Base-by-base conservation (phyloP, 2,888 invertebrate genomes). In the Beris morrisii region DNA sequence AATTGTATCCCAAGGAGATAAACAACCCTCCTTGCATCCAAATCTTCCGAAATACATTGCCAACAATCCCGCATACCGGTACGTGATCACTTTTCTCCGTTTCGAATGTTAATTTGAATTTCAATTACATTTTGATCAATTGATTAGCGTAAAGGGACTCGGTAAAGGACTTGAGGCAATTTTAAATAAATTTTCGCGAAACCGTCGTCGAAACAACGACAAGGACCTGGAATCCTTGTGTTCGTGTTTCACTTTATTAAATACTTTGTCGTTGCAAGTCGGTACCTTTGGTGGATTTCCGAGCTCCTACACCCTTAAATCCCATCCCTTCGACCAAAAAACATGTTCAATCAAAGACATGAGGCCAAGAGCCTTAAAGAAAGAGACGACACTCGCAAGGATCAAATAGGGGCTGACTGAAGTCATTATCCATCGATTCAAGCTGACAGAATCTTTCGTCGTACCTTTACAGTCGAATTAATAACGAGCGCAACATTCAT, bases 391-490 rank as follows among this genome's bases (percentile, higher is more conserved):
- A 22, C 22, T 30, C 11, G 31, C n/a, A 9, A 6, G 32, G 54
- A 32, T n/a, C 31, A 22, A 11, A 32, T 31, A 54, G 46, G 38
- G 56, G 54, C 61, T 56, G 56, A 50, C 54, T 55, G 52, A 64
- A 67, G 53, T 67, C 56, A 67, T 67, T 67, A 67, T 46, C 67
- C 48, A 67, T 67, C 67, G 67, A 67, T 67, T 67, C 50, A 53
- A 50, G 56, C 55, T 63, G 53, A 64, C 61, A 67, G 32, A 12
- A 31, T 54, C 32, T 12, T 54, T 31, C 22, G 11, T 32, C n/a
- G 38, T 30, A 54, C n/a, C 12, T 32, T 32, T 32, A 45, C 31
- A 32, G 13, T 52, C 12, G 38, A 64, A 64, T 58, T 67, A 64
- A 64, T 45, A 55, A 55, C 43, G 30, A 38, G 50, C 46, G 46